Conservation (phyloP, 2,113 vertebrate species). For the Orthonyx spaldingii region DNA sequence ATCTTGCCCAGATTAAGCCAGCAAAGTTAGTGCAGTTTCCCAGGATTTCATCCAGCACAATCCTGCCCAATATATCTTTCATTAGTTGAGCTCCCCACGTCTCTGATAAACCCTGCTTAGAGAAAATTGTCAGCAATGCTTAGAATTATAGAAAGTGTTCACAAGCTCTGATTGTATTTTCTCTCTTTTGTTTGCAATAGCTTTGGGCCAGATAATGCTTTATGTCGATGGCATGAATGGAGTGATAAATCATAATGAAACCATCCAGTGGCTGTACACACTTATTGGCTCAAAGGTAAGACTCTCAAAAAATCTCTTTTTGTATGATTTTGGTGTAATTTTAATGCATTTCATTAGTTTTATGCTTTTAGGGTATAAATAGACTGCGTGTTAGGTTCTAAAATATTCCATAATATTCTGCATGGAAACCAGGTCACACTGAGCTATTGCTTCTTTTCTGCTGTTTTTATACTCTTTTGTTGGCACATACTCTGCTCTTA, state of each 20-base stretch:
- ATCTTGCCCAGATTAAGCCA: neutral
- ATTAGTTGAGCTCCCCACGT: neutral
- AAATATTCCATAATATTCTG: neutral
- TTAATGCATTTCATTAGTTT: neutral
- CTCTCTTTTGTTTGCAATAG: constrained; percentile 68
- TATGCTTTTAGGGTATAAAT: neutral
- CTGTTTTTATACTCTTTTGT: neutral
- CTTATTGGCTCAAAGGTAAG: constrained; percentile 95
- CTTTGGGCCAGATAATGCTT: constrained; percentile 97
- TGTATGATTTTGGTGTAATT: neutral
- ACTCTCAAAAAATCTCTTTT: neutral
- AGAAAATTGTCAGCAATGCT: neutral
- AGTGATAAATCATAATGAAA: constrained; percentile 92
- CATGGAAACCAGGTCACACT: neutral
- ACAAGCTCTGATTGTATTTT: neutral
- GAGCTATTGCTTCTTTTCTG: neutral
- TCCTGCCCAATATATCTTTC: neutral
- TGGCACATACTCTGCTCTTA: neutral
- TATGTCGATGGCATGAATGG: constrained; percentile 99
- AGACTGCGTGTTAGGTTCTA: neutral
- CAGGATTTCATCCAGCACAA: neutral
- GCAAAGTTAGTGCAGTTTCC: neutral
- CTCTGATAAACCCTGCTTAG: neutral
- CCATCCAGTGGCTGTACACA: constrained; percentile 93
- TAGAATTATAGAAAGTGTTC: neutral